phyloP scores from a whole-genome alignment of 1,140 invertebrate genomes.

The Eurosta solidaginis region DNA sequence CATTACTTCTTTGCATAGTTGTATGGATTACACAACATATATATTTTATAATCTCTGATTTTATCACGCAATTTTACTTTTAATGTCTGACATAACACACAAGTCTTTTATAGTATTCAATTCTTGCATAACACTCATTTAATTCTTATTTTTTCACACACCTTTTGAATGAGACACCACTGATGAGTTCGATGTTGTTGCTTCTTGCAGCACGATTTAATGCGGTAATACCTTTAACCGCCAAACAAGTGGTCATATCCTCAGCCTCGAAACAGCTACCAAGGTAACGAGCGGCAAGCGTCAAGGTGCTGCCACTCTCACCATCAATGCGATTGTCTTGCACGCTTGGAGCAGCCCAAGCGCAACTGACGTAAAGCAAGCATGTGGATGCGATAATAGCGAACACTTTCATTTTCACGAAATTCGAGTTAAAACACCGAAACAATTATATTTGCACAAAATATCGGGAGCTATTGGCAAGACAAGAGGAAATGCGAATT shows the following conservation, averaged over 20 bases:
- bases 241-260: conserved; percentile 64
- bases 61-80: too few relatives aligned
- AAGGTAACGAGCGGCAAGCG: conserved; percentile 50
- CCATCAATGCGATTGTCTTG: conserved; percentile 56
- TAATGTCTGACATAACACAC: neutral
- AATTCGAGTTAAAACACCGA: neutral
- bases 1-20: too few relatives aligned
- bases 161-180: conserved; percentile 66
- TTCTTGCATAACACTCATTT: neutral
- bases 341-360: conserved; percentile 54
- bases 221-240: conserved; percentile 64
- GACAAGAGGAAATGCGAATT: neutral
- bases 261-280: conserved; percentile 58
- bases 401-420: conserved; percentile 60
- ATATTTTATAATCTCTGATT: too few relatives aligned
- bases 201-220: conserved; percentile 66
- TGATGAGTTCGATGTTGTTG: conserved; percentile 63
- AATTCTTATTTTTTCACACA: conserved; percentile 45
- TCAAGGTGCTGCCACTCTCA: conserved; percentile 43
- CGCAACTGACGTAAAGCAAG: conserved; percentile 49
- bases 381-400: conserved; percentile 49
- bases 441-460: neutral
- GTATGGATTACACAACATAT: too few relatives aligned
- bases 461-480: neutral
- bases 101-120: neutral